phyloP scores from a whole-genome alignment of 2,113 vertebrate species.

The Copsychus sechellarum region DNA sequence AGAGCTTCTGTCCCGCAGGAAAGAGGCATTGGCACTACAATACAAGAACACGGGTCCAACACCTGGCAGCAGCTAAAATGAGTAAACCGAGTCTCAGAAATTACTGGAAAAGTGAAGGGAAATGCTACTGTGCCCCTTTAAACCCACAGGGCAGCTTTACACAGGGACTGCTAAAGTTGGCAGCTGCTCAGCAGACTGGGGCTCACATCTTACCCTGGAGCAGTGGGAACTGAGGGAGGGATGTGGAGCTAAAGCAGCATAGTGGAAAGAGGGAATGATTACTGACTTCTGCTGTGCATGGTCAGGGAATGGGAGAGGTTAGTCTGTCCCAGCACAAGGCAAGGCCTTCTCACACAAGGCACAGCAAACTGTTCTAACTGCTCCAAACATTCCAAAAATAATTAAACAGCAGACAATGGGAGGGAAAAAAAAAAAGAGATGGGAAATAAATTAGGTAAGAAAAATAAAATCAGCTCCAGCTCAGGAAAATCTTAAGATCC shows the following conservation, averaged over 20 bases:
- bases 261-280: background rate
- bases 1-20: background rate
- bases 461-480: background rate
- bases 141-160: background rate
- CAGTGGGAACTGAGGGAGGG: background rate
- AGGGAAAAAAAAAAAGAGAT: background rate
- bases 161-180: background rate
- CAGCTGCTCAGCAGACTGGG: background rate
- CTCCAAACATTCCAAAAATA: background rate
- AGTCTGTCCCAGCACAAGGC: background rate
- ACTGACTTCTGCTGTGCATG: background rate
- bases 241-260: fast-evolving
- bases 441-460: background rate
- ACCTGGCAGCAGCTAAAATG: background rate
- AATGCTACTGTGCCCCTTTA: background rate
- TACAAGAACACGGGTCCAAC: background rate
- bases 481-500: background rate
- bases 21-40: background rate
- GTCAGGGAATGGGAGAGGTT: background rate
- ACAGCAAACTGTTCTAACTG: background rate
- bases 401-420: background rate
- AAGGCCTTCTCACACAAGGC: background rate
- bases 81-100: background rate
- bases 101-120: background rate
- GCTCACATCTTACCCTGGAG: background rate